Percentiles rank a stretch among this genome's conserved stretches.
Evolutionary conservation across 2,888 invertebrate genomes (phyloP).

Genomic region (Lissonota sp.): DNA sequence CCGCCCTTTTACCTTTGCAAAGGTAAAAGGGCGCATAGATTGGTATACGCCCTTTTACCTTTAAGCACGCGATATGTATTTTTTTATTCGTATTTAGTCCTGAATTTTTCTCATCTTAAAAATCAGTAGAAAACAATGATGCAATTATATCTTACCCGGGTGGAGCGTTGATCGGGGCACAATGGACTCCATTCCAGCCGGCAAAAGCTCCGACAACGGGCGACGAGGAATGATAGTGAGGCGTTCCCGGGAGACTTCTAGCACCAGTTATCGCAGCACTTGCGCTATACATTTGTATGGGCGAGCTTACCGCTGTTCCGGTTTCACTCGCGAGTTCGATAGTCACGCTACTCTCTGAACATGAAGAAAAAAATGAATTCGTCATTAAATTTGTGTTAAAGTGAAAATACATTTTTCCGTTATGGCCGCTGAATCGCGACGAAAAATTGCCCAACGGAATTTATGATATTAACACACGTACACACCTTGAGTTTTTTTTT

Average conservation of each 20-base stretch:
- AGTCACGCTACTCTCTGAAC: conserved; percentile 55
- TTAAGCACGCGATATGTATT: no score
- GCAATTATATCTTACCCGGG: conserved; percentile 70
- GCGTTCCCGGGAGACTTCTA: conserved; percentile 80
- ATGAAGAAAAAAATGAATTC: conserved; percentile 19
- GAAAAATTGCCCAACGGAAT: conserved; percentile 25
- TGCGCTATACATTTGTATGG: conserved; percentile 81
- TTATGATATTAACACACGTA: conserved; percentile 17
- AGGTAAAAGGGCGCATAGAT: no score
- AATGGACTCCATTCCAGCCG: conserved; percentile 78
- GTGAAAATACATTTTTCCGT: conserved; percentile 10
- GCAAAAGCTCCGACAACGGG: conserved; percentile 78
- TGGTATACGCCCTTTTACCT: no score
- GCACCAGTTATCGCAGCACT: conserved; percentile 76
- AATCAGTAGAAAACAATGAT: conserved; percentile 18
- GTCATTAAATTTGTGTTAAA: background rate
- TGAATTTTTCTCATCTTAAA: no score
- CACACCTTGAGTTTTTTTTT: conserved; percentile 78
- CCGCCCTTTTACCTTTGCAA: no score
- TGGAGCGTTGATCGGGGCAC: conserved; percentile 73
- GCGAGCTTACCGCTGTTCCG: conserved; percentile 73
- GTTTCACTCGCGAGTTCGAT: conserved; percentile 74
- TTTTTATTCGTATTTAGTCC: background rate
- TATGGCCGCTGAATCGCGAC: background rate
- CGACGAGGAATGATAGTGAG: conserved; percentile 79